Base-by-base conservation (phyloP, 2,113 vertebrate genomes). In the Taurulus bubalis region DNA sequence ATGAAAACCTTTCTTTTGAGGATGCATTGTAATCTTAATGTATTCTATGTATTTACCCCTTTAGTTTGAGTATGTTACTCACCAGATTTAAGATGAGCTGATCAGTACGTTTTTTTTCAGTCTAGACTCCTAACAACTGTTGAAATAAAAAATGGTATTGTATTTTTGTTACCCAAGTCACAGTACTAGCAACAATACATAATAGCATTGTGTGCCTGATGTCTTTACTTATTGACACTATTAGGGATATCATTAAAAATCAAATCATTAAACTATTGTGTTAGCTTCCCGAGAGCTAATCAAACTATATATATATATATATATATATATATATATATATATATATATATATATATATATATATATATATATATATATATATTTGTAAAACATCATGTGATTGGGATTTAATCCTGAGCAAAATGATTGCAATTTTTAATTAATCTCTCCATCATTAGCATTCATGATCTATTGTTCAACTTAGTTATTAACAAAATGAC, bases 401-500 rank as follows among this genome's bases (percentile, higher is more conserved):
- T 63, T 80, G 40, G n/a, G 56, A 68, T 79, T 47, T 47, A 53
- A 72, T 72, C 59, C 32, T 20, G n/a, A 73, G n/a, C 74, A 71
- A 36, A 9, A 64, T 47, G 34, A 71, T 71, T 65, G 24, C 26
- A 47, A 28, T 45, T 59, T 49, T 42, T 34, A 70, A 77, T 82
- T n/a, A 32, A n/a, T 79, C 26, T 32, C 47, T 68, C n/a, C 56
- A 59, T 60, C 66, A 75, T 76, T 66, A 73, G 56, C 47, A 82
- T 84, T 66, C 51, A 56, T 42, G n/a, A 55, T 40, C 40, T 45
- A 40, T 45, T 67, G 65, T 72, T 82, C 63, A 26, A 66, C 24
- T 66, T 11, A 4, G 20, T 70, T 62, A 72, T 85, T 68, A 70
- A 28, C 68, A 56, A 69, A 73, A 76, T 79, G 26, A 79, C 79